Base-by-base conservation (phyloP, 1,140 invertebrate species). In the Manduca sexta region DNA sequence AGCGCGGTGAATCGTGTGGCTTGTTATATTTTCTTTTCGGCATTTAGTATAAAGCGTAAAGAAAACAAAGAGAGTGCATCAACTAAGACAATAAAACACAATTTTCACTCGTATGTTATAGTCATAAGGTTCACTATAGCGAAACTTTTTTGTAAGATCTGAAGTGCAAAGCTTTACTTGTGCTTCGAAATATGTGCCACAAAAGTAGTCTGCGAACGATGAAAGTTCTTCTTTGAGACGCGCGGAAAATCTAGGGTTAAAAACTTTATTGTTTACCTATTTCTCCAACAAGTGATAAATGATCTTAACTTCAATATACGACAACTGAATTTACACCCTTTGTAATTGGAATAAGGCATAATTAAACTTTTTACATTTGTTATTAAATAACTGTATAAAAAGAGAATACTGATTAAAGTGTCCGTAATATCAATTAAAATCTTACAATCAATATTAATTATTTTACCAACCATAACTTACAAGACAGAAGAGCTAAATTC, bases 231-330 rank as follows among this genome's bases (percentile, higher is more conserved):
- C 51, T 59, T 59, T 59, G 44, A 50, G 50, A 59, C 39, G 33
- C 37, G 29, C 11, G 13, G 48, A 50, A 58, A 52, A 53, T 52
- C 40, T 40, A 49, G 30, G 49, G 29, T 18, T 42, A 49, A 40
- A 52, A 42, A 45, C 29, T 46, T 58, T 49, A 58, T 58, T 53
- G 50, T 58, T 40, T 46, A 49, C 45, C 38, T n/a, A n/a, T n/a
- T 26, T 26, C 21, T 26, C 4, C 8, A 8, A 26, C 21, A 26
- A 26, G 21, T 26, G 21, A 26, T 26, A 26, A 26, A 26, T 26
- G 4, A 26, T 5, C 8, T 26, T 26, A 5, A 8, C 8, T 1
- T 26, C 4, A 26, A 8, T 26, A 5, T 26, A 26, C 8, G 8
- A n/a, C n/a, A n/a, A n/a, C n/a, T n/a, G n/a, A n/a, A n/a, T n/a